Conservation (phyloP, 2,113 vertebrate genomes). For the Larimichthys polyactis region DNA sequence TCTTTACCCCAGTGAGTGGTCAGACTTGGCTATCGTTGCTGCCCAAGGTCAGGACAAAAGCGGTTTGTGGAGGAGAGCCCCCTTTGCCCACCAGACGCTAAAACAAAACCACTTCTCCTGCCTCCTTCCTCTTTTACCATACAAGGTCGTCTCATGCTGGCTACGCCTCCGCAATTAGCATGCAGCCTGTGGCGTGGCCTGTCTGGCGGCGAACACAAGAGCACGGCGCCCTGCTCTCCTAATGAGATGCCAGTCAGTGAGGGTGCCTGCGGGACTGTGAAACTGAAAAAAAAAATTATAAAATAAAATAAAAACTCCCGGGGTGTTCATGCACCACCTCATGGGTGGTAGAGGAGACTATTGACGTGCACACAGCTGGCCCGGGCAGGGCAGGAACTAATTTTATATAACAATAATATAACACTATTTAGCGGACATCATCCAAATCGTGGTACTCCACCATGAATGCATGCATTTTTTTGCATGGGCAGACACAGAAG, state of each 20-base stretch:
- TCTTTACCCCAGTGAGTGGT: slow-evolving; percentile 48
- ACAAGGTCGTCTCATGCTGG: slow-evolving; percentile 77
- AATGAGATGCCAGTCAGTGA: slow-evolving; percentile 80
- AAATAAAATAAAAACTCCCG: slow-evolving; percentile 22
- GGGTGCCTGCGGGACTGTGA: slow-evolving; percentile 57
- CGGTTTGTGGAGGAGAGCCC: slow-evolving; percentile 43
- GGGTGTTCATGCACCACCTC: slow-evolving; percentile 54
- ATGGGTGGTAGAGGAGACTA: slow-evolving; percentile 58
- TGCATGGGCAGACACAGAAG: background rate
- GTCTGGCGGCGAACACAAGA: slow-evolving; percentile 69
- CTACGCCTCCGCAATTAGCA: slow-evolving; percentile 81
- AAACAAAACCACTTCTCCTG: slow-evolving; percentile 61
- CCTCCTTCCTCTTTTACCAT: slow-evolving; percentile 53
- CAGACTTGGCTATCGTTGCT: slow-evolving; percentile 63
- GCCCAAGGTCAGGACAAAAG: slow-evolving; percentile 71
- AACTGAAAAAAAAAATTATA: slow-evolving; percentile 22
- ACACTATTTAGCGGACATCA: slow-evolving; percentile 30
- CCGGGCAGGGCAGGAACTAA: slow-evolving; percentile 22
- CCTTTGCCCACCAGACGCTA: slow-evolving; percentile 56
- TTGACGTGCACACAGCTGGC: slow-evolving; percentile 44
- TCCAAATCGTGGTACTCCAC: slow-evolving; percentile 18
- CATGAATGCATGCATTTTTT: slow-evolving; percentile 25
- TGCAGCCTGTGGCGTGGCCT: slow-evolving; percentile 78
- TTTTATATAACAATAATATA: slow-evolving; percentile 48
- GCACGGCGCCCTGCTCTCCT: slow-evolving; percentile 62